Evolutionary conservation across 2,888 invertebrate genomes (phyloP).

Genomic region (Thera britannica): DNA sequence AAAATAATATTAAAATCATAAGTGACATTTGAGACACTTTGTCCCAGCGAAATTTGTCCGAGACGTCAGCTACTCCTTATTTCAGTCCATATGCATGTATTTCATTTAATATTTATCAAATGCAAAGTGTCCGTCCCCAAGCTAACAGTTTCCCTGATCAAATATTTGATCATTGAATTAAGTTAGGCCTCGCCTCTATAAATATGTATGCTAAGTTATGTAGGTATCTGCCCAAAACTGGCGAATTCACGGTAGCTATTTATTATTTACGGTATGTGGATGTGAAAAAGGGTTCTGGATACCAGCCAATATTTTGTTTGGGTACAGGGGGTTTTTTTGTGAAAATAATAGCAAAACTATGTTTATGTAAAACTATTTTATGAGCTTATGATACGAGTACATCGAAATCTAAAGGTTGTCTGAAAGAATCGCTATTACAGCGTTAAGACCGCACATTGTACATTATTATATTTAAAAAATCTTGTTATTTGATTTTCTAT

Average conservation of each 20-base stretch:
- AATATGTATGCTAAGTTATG: slow-evolving; percentile 38
- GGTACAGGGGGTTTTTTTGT: slow-evolving; percentile 3
- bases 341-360: background rate
- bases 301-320: slow-evolving; percentile 33
- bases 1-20: no score
- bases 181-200: slow-evolving; percentile 24
- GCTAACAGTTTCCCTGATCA: slow-evolving; percentile 19
- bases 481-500: no score
- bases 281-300: slow-evolving; percentile 36
- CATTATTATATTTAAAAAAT: no score
- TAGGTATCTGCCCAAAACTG: slow-evolving; percentile 31
- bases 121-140: slow-evolving; percentile 5
- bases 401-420: no score
- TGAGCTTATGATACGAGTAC: no score
- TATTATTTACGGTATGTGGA: slow-evolving; percentile 42
- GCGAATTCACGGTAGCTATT: slow-evolving; percentile 36
- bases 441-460: no score
- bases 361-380: no score
- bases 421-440: no score
- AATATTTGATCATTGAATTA: slow-evolving; percentile 33
- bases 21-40: no score
- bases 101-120: background rate
- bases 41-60: no score
- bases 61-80: no score
- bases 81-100: background rate